Conservation (phyloP, 2,888 invertebrate species). For the Neocrepidodera transversa region DNA sequence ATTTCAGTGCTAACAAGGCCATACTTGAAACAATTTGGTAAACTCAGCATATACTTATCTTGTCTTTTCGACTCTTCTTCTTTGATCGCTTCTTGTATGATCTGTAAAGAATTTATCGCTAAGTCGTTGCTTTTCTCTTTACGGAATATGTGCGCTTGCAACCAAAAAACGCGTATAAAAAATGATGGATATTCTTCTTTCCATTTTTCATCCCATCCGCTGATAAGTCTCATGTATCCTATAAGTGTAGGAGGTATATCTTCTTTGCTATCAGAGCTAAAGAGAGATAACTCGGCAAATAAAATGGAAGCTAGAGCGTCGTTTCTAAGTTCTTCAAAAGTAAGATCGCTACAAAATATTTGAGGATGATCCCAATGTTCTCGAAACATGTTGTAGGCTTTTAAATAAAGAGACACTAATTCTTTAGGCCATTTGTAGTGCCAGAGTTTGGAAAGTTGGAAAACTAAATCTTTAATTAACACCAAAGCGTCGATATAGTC, state of each 20-base stretch:
- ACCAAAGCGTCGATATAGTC: constrained; percentile 67
- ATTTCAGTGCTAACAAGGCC: constrained; percentile 61
- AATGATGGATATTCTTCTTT: constrained; percentile 60
- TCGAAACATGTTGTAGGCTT: constrained; percentile 49
- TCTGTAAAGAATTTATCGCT: constrained; percentile 62
- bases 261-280: constrained; percentile 44
- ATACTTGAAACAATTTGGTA: constrained; percentile 66
- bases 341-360: constrained; percentile 57
- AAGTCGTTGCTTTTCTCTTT: constrained; percentile 63
- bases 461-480: constrained; percentile 68
- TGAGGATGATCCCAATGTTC: constrained; percentile 65
- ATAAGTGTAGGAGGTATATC: constrained; percentile 60
- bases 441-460: constrained; percentile 69
- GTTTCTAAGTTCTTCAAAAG: constrained; percentile 58
- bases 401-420: constrained; percentile 64
- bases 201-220: constrained; percentile 60
- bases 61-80: constrained; percentile 36
- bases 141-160: constrained; percentile 64
- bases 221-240: constrained; percentile 61
- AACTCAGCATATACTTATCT: constrained; percentile 55
- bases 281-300: constrained; percentile 63
- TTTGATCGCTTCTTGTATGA: constrained; percentile 45
- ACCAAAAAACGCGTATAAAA: constrained; percentile 64
- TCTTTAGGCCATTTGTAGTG: constrained; percentile 70
- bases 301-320: constrained; percentile 64